Evolutionary conservation across 2,888 invertebrate species (phyloP), one percentile per base, ranked within the genome.

Genomic region (Adela reaumurella): DNA sequence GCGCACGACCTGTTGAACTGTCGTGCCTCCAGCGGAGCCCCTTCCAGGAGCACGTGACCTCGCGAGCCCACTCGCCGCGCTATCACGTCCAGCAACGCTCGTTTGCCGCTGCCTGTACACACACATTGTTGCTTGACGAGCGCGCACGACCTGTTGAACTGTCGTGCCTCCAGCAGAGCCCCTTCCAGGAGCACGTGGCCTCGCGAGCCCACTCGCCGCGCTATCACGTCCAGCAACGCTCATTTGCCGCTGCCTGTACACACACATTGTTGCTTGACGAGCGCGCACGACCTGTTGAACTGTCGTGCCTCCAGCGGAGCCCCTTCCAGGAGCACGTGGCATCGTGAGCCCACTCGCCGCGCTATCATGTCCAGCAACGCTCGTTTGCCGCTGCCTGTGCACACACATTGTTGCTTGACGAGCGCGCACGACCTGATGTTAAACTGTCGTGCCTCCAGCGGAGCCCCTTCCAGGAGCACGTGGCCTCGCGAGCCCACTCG

Each of bases 161-260:
- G 77, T 4, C 88, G 85, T 47, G 87, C 82, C 17, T 90, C 91
- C 56, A 97, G 76, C 0, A 92, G 88, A 3, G 91, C 89, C 1
- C 92, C 94, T 65, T 97, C 95, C 1, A 97, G 81, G 1, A 93
- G 81, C 19, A 97, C 91, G 63, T 94, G 91, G 0, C 97, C 97
- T 49, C 94, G 84, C 1, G 90, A 90, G 1, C 91, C 87, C 11
- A 92, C 88, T 28, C 92, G 82, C 17, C 91, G 81, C 0, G 92
- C 88, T 50, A 97, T 92, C 6, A 97, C 96, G 67, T 97, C 97
- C 6, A 98, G 77, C 2, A 98, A 83, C 0, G 96, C 96, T 28
- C 94, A 86, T 65, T 98, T 98, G 1, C 97, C 97, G 58, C 95
- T 95, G 14, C 94, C 94, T 93, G 58, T n/a, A n/a, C n/a, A n/a